Evolutionary conservation across 64 coral and sea anemone species (phyloP), one percentile per base, ranked within the genome.

Genomic region (Hydrozoanthus tunicans): DNA sequence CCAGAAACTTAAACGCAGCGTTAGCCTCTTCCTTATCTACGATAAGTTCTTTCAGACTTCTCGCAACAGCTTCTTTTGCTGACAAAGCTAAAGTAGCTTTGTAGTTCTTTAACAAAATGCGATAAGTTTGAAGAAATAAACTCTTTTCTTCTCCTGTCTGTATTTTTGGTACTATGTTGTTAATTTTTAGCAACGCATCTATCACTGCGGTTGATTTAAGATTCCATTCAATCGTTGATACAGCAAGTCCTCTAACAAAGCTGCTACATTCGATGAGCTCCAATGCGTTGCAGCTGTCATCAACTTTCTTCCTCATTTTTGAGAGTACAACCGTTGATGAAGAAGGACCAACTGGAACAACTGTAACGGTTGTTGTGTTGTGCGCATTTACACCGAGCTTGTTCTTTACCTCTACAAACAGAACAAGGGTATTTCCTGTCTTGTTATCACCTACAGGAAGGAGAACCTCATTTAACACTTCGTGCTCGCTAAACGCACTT

Each of bases 381-480:
- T 24, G 59, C 11, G 54, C 53, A 6, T 26, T 59, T 61, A 20
- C 57, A n/a, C 78, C 78, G 53, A 60, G 9, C 24, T 80, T 80
- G 58, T 80, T 20, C 58, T 81, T 81, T 58, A 81, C 79, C 25
- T 81, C 79, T 25, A 81, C 58, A 62, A 81, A 81, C 0, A 81
- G 79, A 32, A 81, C 58, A 58, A 81, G 79, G 9, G 11, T 81
- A 27, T 81, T 81, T 62, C 24, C 79, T 10, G 56, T 25, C 56
- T 81, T 5, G 58, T 17, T 43, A 23, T 60, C 79, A 61, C 79
- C 79, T 61, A 58, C 79, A 20, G 79, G 79, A 13, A 81, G 79
- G 5, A 81, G 4, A 59, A 81, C 9, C 61, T 59, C 79, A 6
- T 20, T 43, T 27, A 81, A 25, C 79, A 81, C 61, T 4, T 81